Base-by-base conservation (phyloP, 1,140 invertebrate species). In the Ceratitis capitata region DNA sequence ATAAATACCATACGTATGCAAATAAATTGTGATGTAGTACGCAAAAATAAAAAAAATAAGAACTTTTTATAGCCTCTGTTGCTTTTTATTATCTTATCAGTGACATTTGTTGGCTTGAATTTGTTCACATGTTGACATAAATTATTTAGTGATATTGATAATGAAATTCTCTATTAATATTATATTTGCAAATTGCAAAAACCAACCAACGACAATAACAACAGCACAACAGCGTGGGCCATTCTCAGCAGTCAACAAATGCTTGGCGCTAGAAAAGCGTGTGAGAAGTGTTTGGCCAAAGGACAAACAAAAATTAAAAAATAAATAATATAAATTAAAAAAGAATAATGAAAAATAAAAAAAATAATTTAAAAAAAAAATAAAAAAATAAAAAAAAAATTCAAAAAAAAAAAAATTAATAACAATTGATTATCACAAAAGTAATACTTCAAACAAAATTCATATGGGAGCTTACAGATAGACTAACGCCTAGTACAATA, bases 31-130 rank as follows among this genome's bases (percentile, higher is more conserved):
- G n/a, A n/a, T n/a, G n/a, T n/a, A n/a, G n/a, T n/a, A n/a, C n/a
- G n/a, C n/a, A 74, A 74, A 74, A 74, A 29, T 1, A 16, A 69
- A 39, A 39, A 10, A 78, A 78, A 45, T 1, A 74, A 45, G 23
- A 23, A 78, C n/a, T 78, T n/a, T 2, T 74, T 45, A 9, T 45
- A 45, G 69, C n/a, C 39, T n/a, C n/a, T n/a, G n/a, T n/a, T n/a
- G n/a, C n/a, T n/a, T n/a, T n/a, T 78, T 45, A 78, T 64, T 87
- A 90, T 90, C 89, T 90, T 88, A 90, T 90, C 89, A 42, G 87
- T 86, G 86, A 87, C 88, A 87, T 88, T 89, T 89, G 89, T 90
- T 90, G 89, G 88, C 89, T 90, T 88, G 88, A 90, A 90, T 90
- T 90, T 89, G 88, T 88, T 87, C 89, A 88, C 89, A 90, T 90